Evolutionary conservation across 2,113 vertebrate genomes (phyloP).

Genomic region (Eurystomus gularis): DNA sequence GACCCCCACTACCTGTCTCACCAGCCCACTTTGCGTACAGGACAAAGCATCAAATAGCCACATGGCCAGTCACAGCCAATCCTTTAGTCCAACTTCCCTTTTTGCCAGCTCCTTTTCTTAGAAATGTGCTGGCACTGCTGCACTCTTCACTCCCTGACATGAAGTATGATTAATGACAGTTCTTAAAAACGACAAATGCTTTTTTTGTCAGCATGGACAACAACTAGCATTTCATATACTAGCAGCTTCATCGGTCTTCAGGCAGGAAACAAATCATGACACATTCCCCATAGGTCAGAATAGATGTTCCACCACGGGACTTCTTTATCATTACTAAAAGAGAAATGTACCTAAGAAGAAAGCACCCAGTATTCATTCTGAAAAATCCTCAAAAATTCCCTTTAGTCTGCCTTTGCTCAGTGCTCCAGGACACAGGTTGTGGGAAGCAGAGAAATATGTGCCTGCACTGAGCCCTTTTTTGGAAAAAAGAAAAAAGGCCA

Average conservation of each 20-base stretch:
- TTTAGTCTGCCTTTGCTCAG: not conserved
- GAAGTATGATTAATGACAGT: conserved; percentile 7
- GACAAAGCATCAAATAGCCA: not conserved
- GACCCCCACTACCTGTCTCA: not conserved
- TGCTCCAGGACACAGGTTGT: not conserved
- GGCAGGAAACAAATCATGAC: conserved; percentile 34
- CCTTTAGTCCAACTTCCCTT: not conserved
- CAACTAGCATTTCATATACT: not conserved
- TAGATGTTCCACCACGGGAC: not conserved
- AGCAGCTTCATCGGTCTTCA: conserved; percentile 53
- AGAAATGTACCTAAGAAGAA: conserved; percentile 52
- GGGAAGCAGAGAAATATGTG: not conserved
- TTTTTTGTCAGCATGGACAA: conserved; percentile 13
- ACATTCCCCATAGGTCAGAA: conserved; percentile 31
- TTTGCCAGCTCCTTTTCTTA: not conserved
- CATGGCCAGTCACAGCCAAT: not conserved
- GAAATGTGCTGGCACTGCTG: not conserved
- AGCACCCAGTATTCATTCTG: conserved; percentile 44
- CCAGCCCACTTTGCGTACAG: not conserved
- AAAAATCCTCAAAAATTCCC: conserved; percentile 48
- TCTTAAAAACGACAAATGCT: conserved; percentile 54
- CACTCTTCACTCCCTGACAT: not conserved
- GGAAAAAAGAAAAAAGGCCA: not conserved
- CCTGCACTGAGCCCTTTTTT: not conserved
- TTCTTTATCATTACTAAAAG: conserved; percentile 39